A percentile compares a stretch with the other conserved stretches of the same genome.
Evolutionary conservation across 2,797 vertebrate species (phyloP).

Genomic region (Apogon hyalosoma): DNA sequence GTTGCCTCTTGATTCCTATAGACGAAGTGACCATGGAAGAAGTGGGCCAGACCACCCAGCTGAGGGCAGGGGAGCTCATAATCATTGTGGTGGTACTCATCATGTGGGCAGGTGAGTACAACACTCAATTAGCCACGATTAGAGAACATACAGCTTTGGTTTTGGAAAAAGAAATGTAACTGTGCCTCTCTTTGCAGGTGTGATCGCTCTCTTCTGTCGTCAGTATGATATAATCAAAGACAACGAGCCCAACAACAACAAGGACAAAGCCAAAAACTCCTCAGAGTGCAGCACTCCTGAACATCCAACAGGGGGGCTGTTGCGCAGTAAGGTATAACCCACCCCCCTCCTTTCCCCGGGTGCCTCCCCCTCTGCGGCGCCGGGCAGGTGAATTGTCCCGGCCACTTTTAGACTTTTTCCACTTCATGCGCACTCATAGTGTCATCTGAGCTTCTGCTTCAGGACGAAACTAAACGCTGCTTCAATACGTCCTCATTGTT

Average conservation of each 20-base stretch:
- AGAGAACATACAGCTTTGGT: not conserved
- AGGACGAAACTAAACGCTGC: constrained; percentile 25
- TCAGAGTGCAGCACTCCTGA: constrained; percentile 97
- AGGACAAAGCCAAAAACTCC: constrained; percentile 96
- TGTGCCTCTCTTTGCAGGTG: constrained; percentile 81
- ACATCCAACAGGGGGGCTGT: constrained; percentile 92
- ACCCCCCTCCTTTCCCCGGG: constrained; percentile 52
- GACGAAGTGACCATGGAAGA: constrained; percentile 97
- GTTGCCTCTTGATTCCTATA: constrained; percentile 63
- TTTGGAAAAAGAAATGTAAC: not conserved
- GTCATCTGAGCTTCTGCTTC: constrained; percentile 48
- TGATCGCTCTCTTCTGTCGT: constrained; percentile 96
- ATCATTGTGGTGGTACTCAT: constrained; percentile 96
- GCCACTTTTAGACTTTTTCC: constrained; percentile 60
- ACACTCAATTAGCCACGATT: not conserved
- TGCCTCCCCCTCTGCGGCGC: constrained; percentile 65
- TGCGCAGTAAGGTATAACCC: constrained; percentile 93
- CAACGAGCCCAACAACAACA: constrained; percentile 96
- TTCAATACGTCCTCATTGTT: constrained; percentile 18
- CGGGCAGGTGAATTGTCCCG: constrained; percentile 81
- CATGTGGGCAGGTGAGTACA: constrained; percentile 94
- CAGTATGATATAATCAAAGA: constrained; percentile 99
- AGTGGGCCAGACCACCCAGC: constrained; percentile 89
- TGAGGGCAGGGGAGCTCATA: constrained; percentile 93
- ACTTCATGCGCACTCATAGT: constrained; percentile 50